Conservation (phyloP, 2,888 invertebrate genomes). For the Cataglyphis cursor region DNA sequence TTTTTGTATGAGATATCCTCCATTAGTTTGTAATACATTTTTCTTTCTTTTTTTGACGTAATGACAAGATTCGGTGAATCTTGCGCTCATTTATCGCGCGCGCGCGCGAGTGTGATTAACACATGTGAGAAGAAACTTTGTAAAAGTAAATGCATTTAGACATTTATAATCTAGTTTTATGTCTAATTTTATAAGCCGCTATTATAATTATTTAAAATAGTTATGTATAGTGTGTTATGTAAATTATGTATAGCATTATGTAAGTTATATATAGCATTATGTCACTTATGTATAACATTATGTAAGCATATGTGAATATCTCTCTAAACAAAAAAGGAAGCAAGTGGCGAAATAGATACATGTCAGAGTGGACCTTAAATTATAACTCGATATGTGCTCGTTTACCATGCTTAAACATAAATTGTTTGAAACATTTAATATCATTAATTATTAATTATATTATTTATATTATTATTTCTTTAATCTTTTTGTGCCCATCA, state of each 20-base stretch:
- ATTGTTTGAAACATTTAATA: conserved; percentile 19
- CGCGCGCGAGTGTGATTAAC: conserved; percentile 26
- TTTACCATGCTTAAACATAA: neutral
- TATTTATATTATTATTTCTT: neutral
- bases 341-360: neutral
- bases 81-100: neutral
- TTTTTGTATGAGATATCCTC: neutral
- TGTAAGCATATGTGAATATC: conserved; percentile 2
- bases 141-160: neutral
- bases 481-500: neutral
- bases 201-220: neutral
- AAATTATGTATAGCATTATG: conserved; percentile 1
- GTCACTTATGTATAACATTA: neutral
- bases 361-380: neutral
- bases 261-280: conserved; percentile 6
- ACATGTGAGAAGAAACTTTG: neutral
- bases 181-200: neutral
- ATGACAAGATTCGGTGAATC: neutral
- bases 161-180: neutral
- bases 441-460: conserved; percentile 19
- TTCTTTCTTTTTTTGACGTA: neutral
- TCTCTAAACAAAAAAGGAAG: neutral
- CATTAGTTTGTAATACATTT: neutral
- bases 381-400: neutral
- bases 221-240: neutral